Evolutionary conservation across 92 coral and sea anemone genomes (phyloP), one percentile per base, ranked within the genome.

Genomic region (Paramuricea clavata): DNA sequence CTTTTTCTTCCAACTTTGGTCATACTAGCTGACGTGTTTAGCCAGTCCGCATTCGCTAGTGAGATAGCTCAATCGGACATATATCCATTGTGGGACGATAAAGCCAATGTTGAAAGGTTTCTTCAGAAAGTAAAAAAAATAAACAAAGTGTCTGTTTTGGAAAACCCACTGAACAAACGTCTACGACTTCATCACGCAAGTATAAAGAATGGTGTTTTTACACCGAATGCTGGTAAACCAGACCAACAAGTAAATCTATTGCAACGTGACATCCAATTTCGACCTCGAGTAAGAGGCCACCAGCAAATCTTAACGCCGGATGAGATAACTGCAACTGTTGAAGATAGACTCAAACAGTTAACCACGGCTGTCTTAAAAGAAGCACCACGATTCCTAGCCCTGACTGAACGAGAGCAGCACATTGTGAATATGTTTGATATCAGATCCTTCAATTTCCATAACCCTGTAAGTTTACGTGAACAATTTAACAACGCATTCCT

Each of bases 181-280:
- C 56, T 72, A n/a, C 25, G 50, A 72, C 49, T 72, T 33, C 78
- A 72, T 72, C 78, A 72, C 21, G 26, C 78, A 39, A 72, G 78
- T 8, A 33, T 72, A 22, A 27, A 39, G 27, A 72, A 72, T 1
- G 54, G 54, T 19, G 1, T 17, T 39, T 35, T 72, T 39, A 10
- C 43, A 36, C 78, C 78, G n/a, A 72, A 72, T 35, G 21, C 52
- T 30, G 42, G 28, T 33, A 72, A 42, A 72, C 78, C 6, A 72
- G n/a, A n/a, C n/a, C n/a, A n/a, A n/a, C n/a, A n/a, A n/a, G n/a
- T n/a, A n/a, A n/a, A n/a, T n/a, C n/a, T 72, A 33, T 23, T 72
- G 49, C 78, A 72, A 72, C 52, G 36, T 36, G 52, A 72, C 50
- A 7, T 72, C 49, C 78, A 25, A 15, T 35, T 72, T 72, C 54